Percentiles rank a stretch among this genome's conserved stretches.
These are phyloP conservation scores for Acrobasis repandana DNA, from an alignment of 2,888 invertebrate genomes.

Conservation along the genomic window DNA sequence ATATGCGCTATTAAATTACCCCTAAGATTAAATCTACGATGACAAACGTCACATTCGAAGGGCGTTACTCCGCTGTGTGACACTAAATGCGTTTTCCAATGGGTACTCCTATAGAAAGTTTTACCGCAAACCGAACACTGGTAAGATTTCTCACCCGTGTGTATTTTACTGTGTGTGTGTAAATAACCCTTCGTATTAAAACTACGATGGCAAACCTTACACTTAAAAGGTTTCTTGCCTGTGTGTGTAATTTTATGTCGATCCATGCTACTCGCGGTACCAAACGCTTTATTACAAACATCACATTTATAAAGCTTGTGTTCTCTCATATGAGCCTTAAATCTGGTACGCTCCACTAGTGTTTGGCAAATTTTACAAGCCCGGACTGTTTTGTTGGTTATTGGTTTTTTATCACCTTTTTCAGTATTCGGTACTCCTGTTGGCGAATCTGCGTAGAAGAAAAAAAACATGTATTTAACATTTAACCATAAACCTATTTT, in stretches of 20 bases:
- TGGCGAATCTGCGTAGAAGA: neutral
- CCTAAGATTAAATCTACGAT: neutral
- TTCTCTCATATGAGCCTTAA: no score
- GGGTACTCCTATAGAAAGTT: neutral
- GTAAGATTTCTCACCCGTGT: neutral
- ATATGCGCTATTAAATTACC: neutral
- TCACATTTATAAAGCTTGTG: neutral
- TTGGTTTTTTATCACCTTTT: no score
- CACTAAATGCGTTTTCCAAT: neutral
- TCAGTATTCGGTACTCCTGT: no score
- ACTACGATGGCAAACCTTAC: neutral
- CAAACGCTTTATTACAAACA: neutral
- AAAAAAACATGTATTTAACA: no score
- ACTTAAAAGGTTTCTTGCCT: neutral
- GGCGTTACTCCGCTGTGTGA: neutral
- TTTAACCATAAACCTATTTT: neutral
- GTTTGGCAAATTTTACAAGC: no score
- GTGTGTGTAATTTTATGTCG: neutral
- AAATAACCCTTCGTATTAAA: neutral
- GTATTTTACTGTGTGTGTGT: neutral
- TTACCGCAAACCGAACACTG: neutral
- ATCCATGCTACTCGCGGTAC: neutral
- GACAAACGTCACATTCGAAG: neutral
- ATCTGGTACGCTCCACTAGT: no score
- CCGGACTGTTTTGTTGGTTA: no score